Conservation (phyloP, 2,888 invertebrate species). For the Diploptera punctata region DNA sequence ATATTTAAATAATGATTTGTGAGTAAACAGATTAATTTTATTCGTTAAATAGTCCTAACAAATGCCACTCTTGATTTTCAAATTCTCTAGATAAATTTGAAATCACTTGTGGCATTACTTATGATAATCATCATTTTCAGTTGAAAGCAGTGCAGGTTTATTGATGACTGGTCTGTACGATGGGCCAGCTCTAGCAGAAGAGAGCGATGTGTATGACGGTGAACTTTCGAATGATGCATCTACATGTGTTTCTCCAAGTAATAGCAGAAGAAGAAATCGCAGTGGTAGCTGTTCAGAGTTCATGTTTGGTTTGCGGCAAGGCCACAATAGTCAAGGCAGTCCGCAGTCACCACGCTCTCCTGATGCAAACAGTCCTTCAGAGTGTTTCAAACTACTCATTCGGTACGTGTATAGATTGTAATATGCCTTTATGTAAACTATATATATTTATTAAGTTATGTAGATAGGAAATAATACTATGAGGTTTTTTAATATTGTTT, state of each 20-base stretch:
- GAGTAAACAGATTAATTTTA: too few relatives aligned
- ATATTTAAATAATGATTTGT: too few relatives aligned
- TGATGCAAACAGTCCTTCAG: slow-evolving; percentile 42
- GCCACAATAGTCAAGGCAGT: slow-evolving; percentile 40
- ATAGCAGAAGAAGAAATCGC: slow-evolving; percentile 33
- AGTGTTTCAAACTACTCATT: slow-evolving; percentile 38
- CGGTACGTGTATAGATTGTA: slow-evolving; percentile 41
- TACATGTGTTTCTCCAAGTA: slow-evolving; percentile 1
- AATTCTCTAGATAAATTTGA: too few relatives aligned
- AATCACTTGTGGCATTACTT: too few relatives aligned
- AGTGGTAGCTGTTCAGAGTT: slow-evolving; percentile 42
- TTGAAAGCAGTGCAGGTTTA: slow-evolving; percentile 60
- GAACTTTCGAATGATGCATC: slow-evolving; percentile 12
- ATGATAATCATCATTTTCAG: slow-evolving; percentile 52
- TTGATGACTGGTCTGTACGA: slow-evolving; percentile 56
- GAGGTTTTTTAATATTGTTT: too few relatives aligned
- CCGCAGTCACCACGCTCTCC: slow-evolving; percentile 43
- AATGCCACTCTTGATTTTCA: too few relatives aligned
- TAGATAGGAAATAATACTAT: too few relatives aligned
- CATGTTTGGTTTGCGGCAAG: slow-evolving; percentile 37
- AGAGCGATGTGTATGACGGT: slow-evolving; percentile 38
- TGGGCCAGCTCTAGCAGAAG: slow-evolving; percentile 52
- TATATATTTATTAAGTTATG: too few relatives aligned
- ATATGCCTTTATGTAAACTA: too few relatives aligned
- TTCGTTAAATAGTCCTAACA: too few relatives aligned